These are phyloP conservation scores for Gallinago jamesoni DNA, from an alignment of 2,113 vertebrate species.

Conservation along the genomic window DNA sequence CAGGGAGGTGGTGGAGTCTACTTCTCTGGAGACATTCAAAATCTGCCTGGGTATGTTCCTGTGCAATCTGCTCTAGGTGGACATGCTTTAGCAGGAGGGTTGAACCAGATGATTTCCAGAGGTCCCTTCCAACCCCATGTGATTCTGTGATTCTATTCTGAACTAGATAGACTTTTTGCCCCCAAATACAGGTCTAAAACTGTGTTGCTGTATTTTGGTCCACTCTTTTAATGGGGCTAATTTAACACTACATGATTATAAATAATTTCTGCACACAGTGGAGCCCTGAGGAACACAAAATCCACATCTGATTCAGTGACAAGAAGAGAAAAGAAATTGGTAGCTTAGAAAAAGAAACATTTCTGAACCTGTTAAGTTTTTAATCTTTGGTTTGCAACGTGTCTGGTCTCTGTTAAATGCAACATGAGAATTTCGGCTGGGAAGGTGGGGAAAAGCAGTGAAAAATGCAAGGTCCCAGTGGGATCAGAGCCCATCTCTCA, in stretches of 20 bases:
- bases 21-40: too few relatives aligned
- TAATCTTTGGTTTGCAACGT: background rate
- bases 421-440: background rate
- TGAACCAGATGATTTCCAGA: too few relatives aligned
- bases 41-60: too few relatives aligned
- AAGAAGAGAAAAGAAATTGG: background rate
- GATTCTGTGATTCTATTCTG: background rate
- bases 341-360: background rate
- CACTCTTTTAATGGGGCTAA: background rate
- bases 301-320: background rate
- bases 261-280: background rate
- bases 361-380: background rate
- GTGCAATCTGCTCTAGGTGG: too few relatives aligned
- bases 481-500: background rate
- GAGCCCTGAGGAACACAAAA: background rate
- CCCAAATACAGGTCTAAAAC: background rate
- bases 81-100: too few relatives aligned
- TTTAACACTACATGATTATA: background rate
- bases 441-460: background rate
- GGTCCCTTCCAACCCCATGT: too few relatives aligned
- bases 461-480: background rate
- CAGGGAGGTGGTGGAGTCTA: too few relatives aligned
- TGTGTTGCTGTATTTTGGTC: background rate
- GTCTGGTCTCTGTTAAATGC: background rate
- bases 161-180: background rate